Evolutionary conservation across 37 sponge, comb jelly and placozoan genomes (phyloP), one percentile per base, ranked within the genome.

Genomic region (Bolinopsis microptera): DNA sequence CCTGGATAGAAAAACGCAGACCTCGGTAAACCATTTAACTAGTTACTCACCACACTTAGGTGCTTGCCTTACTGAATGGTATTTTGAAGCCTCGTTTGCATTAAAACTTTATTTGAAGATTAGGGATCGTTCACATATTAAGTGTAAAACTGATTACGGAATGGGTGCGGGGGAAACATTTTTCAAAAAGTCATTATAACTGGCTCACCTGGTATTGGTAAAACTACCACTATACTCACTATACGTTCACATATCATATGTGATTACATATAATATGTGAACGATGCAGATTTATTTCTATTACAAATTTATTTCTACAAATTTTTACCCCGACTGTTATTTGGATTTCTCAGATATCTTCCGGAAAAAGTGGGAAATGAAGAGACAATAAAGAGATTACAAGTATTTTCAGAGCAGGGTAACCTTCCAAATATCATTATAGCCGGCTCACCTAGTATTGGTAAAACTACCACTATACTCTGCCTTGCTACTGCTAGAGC

Each of bases 361-460:
- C 69, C 67, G 83, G 96, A 97, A 26, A 94, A 97, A 3, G 97
- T 96, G 0, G 99, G 99, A 0, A 98, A 98, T 83, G 96, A 96
- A 70, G 99, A 98, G 31, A 97, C 99, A 22, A 95, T 98, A 21
- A 96, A 94, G 41, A 93, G 97, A 93, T 35, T 93, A 67, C 32
- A 96, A 96, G 97, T 99, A 41, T 99, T 99, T 83, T 94, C 97
- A 1, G 93, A 94, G 33, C 96, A 99, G 69, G 99, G 99, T 16
- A 99, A 99, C 92, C 94, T 99, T 8, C 99, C 99, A 26, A 99
- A 99, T 77, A 82, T 99, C 61, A 96, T 99, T 23, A 97, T 99
- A 27, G 97, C 97, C 0, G 99, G 99, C n/a, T 97, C 99, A 9
- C 99, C 99, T 30, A 97, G 99, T 0, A 97, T 97, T 26, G 99